Conservation (phyloP, 2,888 invertebrate genomes). For the Cactoblastis cactorum region DNA sequence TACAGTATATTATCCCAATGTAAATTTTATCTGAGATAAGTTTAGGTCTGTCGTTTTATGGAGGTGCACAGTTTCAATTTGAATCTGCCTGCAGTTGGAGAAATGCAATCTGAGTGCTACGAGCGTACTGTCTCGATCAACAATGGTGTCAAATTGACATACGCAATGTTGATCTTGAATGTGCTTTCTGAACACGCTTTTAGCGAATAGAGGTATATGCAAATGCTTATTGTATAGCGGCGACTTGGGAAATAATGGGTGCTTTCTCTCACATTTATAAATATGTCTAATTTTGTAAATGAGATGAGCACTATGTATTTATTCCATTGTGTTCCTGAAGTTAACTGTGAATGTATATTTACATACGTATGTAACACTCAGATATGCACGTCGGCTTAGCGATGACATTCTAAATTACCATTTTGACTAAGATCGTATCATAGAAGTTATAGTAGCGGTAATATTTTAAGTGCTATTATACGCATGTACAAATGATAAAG, state of each 20-base stretch:
- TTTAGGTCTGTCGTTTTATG: background rate
- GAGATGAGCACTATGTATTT: background rate
- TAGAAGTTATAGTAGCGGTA: conserved; percentile 51
- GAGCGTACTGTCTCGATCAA: conserved; percentile 11
- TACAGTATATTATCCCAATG: background rate
- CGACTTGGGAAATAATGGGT: conserved; percentile 29
- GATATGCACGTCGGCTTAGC: conserved; percentile 12
- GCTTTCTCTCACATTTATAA: conserved; percentile 21
- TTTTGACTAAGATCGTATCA: conserved; percentile 52
- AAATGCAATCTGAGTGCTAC: conserved; percentile 30
- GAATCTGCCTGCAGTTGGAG: conserved; percentile 21
- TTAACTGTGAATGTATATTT: conserved; percentile 12
- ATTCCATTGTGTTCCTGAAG: conserved; percentile 7
- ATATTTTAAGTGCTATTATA: conserved; percentile 66
- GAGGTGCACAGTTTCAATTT: background rate
- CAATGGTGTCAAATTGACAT: conserved; percentile 11
- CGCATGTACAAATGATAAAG: conserved; percentile 71
- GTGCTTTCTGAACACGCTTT: conserved; percentile 34
- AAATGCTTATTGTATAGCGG: conserved; percentile 36
- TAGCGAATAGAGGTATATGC: conserved; percentile 42
- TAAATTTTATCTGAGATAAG: background rate
- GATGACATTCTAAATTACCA: conserved; percentile 61
- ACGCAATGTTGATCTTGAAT: conserved; percentile 11
- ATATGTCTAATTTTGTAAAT: conserved; percentile 1
- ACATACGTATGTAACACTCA: conserved; percentile 12